Percentiles rank a stretch among this genome's conserved stretches.
phyloP scores from a whole-genome alignment of 1,140 invertebrate genomes.

The Nylanderia fulva region DNA sequence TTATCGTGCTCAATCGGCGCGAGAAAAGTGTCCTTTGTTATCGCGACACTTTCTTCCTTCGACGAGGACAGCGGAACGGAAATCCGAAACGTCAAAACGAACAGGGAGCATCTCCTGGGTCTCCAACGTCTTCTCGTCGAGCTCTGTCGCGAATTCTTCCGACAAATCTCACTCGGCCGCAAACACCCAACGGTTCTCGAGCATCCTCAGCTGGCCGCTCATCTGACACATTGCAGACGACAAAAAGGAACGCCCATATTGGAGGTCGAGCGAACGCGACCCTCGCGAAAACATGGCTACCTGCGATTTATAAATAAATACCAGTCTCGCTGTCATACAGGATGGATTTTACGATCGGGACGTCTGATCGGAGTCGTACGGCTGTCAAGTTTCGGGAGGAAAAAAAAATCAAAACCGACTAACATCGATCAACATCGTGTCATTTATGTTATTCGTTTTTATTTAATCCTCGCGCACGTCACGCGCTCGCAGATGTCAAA shows the following conservation, averaged over 20 bases:
- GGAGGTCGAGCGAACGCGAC: conserved; percentile 16
- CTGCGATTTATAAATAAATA: conserved; percentile 67
- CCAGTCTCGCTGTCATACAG: conserved; percentile 11
- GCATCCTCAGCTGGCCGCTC: conserved; percentile 56
- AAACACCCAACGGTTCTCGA: conserved; percentile 9
- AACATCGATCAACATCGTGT: no score
- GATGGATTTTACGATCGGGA: neutral
- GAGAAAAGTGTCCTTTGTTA: conserved; percentile 29
- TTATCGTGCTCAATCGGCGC: neutral
- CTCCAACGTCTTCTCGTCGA: neutral
- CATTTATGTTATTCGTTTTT: no score
- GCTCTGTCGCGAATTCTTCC: neutral
- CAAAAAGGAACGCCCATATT: conserved; percentile 77
- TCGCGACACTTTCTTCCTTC: conserved; percentile 8
- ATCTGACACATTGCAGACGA: conserved; percentile 77
- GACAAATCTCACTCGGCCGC: neutral
- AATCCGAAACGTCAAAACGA: neutral
- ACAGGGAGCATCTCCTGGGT: neutral
- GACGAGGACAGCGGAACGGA: neutral
- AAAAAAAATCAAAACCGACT: neutral
- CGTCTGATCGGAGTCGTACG: neutral
- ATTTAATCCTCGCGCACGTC: neutral
- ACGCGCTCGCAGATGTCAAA: neutral
- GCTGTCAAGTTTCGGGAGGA: neutral
- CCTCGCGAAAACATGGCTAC: conserved; percentile 63